Evolutionary conservation across 2,888 invertebrate genomes (phyloP).

Genomic region (Aphidoletes aphidimyza): DNA sequence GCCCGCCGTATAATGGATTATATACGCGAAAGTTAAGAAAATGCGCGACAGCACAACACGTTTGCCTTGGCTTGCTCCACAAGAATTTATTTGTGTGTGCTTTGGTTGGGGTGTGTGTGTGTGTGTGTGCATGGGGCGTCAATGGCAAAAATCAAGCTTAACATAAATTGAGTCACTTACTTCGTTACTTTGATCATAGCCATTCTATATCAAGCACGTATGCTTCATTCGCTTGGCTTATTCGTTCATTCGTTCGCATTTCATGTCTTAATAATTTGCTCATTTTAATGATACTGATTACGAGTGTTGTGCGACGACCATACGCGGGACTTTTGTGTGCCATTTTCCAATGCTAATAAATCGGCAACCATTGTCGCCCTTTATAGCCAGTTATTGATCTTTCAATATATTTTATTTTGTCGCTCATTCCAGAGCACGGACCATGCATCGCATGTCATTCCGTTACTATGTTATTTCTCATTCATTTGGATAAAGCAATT

Average conservation of each 20-base stretch:
- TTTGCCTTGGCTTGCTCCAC: too few relatives aligned
- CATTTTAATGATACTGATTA: constrained; percentile 43
- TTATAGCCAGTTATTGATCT: too few relatives aligned
- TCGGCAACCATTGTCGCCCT: too few relatives aligned
- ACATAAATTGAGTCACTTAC: neutral
- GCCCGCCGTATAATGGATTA: neutral
- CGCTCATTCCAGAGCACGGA: too few relatives aligned
- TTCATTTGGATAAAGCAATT: too few relatives aligned
- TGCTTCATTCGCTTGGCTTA: too few relatives aligned
- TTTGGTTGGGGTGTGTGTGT: too few relatives aligned
- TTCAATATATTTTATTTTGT: too few relatives aligned
- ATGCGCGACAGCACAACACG: neutral
- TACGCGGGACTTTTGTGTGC: neutral
- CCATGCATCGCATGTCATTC: too few relatives aligned
- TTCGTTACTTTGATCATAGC: constrained; percentile 4
- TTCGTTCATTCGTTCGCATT: neutral
- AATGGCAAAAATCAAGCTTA: constrained; percentile 8
- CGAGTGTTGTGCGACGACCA: neutral
- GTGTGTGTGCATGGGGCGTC: neutral
- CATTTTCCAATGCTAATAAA: too few relatives aligned
- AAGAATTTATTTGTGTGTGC: too few relatives aligned
- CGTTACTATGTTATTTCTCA: too few relatives aligned
- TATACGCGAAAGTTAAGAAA: neutral
- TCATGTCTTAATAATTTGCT: constrained; percentile 38
- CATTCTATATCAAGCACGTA: neutral